These are phyloP conservation scores for Poecile montanus DNA, from an alignment of 2,797 vertebrate genomes.

Conservation along the genomic window DNA sequence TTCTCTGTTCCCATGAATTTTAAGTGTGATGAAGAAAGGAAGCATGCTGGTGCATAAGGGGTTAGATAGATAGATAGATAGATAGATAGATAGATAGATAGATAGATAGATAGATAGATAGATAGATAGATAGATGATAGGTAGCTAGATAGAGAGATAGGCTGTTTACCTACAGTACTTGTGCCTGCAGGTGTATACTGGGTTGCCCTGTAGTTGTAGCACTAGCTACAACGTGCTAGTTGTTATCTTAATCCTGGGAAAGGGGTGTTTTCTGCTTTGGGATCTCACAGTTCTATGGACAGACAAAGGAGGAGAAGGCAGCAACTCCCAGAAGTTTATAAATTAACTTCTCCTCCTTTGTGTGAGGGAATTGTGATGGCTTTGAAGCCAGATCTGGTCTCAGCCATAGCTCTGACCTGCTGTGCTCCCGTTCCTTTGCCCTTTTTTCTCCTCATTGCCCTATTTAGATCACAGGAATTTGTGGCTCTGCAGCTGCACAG, in stretches of 20 bases:
- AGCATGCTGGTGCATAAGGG: not conserved
- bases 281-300: not conserved
- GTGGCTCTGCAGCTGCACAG: not conserved
- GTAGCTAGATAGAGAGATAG: no score
- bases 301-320: not conserved
- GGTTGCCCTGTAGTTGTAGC: not conserved
- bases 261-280: not conserved
- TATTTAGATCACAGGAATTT: not conserved
- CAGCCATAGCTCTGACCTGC: not conserved
- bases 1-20: not conserved
- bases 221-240: not conserved
- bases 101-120: not conserved
- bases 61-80: not conserved
- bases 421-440: not conserved
- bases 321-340: not conserved
- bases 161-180: not conserved
- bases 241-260: not conserved
- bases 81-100: not conserved
- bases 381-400: constrained; percentile 12
- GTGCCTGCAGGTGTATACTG: not conserved
- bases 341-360: not conserved
- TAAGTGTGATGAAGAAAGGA: not conserved
- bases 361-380: not conserved
- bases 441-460: not conserved
- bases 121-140: not conserved